phyloP scores from a whole-genome alignment of 2,888 invertebrate species.

The Andrena marginata region DNA sequence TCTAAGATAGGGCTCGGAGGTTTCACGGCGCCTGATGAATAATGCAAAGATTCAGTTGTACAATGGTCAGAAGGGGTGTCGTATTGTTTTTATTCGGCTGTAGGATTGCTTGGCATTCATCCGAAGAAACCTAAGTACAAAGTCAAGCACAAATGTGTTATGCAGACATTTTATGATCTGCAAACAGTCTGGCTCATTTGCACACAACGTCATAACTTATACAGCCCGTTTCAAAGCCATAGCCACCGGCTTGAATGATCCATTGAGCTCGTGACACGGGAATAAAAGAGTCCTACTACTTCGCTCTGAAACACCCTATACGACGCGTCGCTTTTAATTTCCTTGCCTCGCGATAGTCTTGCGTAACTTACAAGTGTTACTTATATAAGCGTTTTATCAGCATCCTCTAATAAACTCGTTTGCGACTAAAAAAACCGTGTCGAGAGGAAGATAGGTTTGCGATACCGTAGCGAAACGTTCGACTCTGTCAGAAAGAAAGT shows the following conservation, averaged over 20 bases:
- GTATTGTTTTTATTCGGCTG: conserved; percentile 64
- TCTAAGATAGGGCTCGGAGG: conserved; percentile 60
- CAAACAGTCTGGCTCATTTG: not conserved
- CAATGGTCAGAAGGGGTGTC: conserved; percentile 67
- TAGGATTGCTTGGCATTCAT: conserved; percentile 45
- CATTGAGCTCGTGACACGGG: too few species aligned
- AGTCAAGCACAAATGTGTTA: conserved; percentile 49
- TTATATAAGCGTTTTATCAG: too few species aligned
- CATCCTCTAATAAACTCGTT: too few species aligned
- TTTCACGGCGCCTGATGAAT: conserved; percentile 72
- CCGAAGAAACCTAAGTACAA: conserved; percentile 54
- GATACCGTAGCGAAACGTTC: too few species aligned
- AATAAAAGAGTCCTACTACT: too few species aligned
- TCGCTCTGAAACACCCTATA: too few species aligned
- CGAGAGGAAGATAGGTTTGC: too few species aligned
- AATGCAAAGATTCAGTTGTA: conserved; percentile 70
- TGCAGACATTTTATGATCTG: conserved; percentile 26
- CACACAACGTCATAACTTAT: not conserved
- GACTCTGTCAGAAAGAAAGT: not conserved
- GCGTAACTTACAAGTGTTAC: too few species aligned
- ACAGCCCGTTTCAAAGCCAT: not conserved
- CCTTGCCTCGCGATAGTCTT: too few species aligned
- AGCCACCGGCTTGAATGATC: too few species aligned
- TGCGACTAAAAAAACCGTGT: accelerated
- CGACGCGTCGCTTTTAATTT: too few species aligned